phyloP scores from a whole-genome alignment of 2,888 invertebrate genomes.

The Salticus scenicus region DNA sequence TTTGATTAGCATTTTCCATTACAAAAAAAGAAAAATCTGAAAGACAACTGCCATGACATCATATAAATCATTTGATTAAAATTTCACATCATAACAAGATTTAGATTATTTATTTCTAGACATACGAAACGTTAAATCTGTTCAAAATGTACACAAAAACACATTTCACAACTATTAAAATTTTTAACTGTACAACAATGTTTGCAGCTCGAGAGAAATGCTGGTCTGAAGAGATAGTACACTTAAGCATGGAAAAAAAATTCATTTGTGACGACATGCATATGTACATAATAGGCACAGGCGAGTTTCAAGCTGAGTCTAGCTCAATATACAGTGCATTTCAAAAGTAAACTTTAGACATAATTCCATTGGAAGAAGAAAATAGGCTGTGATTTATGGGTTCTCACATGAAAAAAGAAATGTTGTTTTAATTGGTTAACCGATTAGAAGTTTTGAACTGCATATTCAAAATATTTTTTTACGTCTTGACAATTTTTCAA shows the following conservation, averaged over 20 bases:
- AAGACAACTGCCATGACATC: background rate
- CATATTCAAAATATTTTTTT: too few relatives aligned
- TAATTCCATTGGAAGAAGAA: too few relatives aligned
- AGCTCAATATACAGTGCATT: too few relatives aligned
- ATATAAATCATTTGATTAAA: background rate
- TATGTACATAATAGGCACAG: conserved; percentile 24
- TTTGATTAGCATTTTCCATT: background rate
- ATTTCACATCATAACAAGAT: background rate
- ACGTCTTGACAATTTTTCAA: too few relatives aligned
- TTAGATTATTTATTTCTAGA: conserved; percentile 11
- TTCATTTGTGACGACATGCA: conserved; percentile 26
- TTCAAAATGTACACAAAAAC: conserved; percentile 1
- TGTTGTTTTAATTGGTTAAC: too few relatives aligned
- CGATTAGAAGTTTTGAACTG: too few relatives aligned
- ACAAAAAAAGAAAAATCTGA: too few relatives aligned
- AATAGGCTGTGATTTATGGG: too few relatives aligned
- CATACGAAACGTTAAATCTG: background rate
- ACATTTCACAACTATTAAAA: conserved; percentile 14
- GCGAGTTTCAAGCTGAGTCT: conserved; percentile 32
- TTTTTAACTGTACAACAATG: conserved; percentile 7
- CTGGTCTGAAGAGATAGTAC: conserved; percentile 16
- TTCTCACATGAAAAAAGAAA: too few relatives aligned
- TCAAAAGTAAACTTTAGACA: too few relatives aligned
- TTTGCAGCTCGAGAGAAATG: background rate
- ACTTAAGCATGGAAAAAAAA: conserved; percentile 32